Evolutionary conservation across 2,113 vertebrate genomes (phyloP), one percentile per base, ranked within the genome.

Genomic region (Nothocercus julius): DNA sequence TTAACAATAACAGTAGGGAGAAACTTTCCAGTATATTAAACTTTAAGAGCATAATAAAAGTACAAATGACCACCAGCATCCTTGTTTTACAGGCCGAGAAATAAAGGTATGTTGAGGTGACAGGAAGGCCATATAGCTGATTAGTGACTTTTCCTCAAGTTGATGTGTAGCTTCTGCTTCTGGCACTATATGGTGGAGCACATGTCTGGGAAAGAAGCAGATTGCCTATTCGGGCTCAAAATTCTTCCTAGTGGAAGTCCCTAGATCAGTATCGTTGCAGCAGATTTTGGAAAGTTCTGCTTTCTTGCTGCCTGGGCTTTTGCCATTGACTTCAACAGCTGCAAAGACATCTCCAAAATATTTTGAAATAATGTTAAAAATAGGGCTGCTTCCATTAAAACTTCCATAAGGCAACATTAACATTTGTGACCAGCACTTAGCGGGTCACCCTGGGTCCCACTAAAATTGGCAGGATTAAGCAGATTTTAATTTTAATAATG

Each of bases 401-500:
- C 18, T 58, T 72, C 47, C 22, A 67, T 64, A 66, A 66, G 5
- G 13, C 80, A 69, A 49, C 69, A 69, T 95, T 89, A 84, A 84
- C 66, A 87, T 88, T 34, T 54, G 49, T 89, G 80, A 76, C 92
- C 15, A 3, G 80, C 88, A 90, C 85, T 96, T 94, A 93, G 90
- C 81, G 79, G 94, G 95, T 97, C 92, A 90, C 69, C 80, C 36
- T 13, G 58, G 90, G 85, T 89, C 77, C 83, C 38, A 15, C 81
- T 96, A 93, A 92, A 34, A 5, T 9, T 7, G 45, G 83, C 86
- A 92, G 95, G 94, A 95, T 94, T 96, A 93, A 87, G 70, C 44
- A 3, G 53, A 67, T 44, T 88, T 74, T 91, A 36, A 78, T 94
- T 95, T 95, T 92, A 90, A 95, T 95, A 93, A 92, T 62, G 77